Evolutionary conservation across 1,140 invertebrate genomes (phyloP), one percentile per base, ranked within the genome.

Genomic region (Teleogryllus occipitalis): DNA sequence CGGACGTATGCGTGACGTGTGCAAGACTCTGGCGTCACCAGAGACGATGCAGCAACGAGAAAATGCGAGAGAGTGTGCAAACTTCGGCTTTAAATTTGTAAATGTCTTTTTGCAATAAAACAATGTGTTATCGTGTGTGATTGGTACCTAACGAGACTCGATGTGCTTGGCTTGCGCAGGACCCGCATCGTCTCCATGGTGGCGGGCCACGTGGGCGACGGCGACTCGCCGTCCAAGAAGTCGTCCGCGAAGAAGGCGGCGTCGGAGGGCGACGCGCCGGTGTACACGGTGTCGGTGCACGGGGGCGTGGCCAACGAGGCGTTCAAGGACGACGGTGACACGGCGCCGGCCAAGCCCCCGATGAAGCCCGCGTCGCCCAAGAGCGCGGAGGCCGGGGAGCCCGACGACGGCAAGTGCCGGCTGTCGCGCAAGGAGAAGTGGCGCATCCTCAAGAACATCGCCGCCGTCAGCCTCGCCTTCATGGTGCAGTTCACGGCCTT

Each of bases 401-500:
- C 91, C 89, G 1, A 89, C 89, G 89, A 91, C 18, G 91, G 93
- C 82, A 95, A 95, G 88, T 92, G 94, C 83, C 93, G 93, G 85
- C 84, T 95, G 80, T 91, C 92, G 54, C 88, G 90, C 74, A 90
- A 88, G 82, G 95, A 96, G 85, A 95, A 95, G 88, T 94, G 93
- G 92, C 88, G 94, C 81, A 97, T 97, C 83, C 86, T 95, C 81
- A 96, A 96, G 86, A 97, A 97, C 87, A 92, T 97, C 54, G 89
- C 92, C 46, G 91, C 95, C 74, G 93, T 97, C 8, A 96, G 95
- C 81, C 86, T 93, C 77, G 93, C 95, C 6, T 97, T 97, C 85
- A 95, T 97, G 90, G 93, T 97, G 79, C 94, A 97, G 83, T 97
- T 98, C 87, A 97, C 95, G 21, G 95, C 96, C 49, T 98, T 97